phyloP scores from a whole-genome alignment of 2,113 vertebrate genomes.

The Prinia subflava region DNA sequence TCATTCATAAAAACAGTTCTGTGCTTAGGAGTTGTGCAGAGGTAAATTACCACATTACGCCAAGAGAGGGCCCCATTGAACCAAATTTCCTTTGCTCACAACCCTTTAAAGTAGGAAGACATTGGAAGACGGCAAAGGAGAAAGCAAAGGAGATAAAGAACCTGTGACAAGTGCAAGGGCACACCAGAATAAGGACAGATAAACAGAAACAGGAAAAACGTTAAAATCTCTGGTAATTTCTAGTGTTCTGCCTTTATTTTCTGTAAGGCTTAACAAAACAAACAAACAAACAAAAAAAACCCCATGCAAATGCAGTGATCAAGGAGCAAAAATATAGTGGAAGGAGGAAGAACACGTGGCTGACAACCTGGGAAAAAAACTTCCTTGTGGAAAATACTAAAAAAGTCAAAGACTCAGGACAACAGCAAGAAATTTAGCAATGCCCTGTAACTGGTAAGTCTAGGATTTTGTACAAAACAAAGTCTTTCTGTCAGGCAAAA shows the following conservation, averaged over 20 bases:
- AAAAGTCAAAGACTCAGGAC: not conserved
- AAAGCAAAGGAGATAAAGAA: not conserved
- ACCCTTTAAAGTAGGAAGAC: not conserved
- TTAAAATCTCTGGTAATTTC: not conserved
- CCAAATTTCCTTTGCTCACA: not conserved
- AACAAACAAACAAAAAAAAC: not conserved
- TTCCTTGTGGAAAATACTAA: not conserved
- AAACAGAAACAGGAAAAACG: not conserved
- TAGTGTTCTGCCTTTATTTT: not conserved
- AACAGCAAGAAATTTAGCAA: not conserved
- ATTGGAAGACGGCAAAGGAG: not conserved
- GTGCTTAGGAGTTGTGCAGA: not conserved
- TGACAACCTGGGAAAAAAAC: not conserved
- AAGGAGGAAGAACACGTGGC: not conserved
- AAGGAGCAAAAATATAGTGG: not conserved
- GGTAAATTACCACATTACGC: not conserved
- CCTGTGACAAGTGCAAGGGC: not conserved
- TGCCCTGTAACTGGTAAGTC: not conserved
- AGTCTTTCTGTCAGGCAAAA: not conserved
- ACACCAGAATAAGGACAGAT: not conserved
- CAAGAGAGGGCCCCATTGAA: constrained; percentile 64
- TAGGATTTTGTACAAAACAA: not conserved
- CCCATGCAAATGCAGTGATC: not conserved
- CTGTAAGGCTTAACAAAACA: not conserved
- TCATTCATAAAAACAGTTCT: constrained; percentile 34